These are phyloP conservation scores for Falco rusticolus DNA, from an alignment of 2,797 vertebrate species.

Conservation along the genomic window DNA sequence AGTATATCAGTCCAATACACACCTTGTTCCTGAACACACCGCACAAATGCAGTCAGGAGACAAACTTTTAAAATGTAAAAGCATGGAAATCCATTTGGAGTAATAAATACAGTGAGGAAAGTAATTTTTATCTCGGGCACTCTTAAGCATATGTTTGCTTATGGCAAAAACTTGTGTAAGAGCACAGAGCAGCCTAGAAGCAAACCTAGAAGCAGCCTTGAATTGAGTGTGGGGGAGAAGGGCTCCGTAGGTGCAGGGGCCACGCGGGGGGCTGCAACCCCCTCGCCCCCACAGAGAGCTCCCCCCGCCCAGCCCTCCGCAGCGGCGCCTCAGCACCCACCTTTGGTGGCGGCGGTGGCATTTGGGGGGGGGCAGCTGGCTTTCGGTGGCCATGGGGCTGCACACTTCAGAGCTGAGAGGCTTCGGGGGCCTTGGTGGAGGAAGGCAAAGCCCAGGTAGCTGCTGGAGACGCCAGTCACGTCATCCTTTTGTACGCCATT, in stretches of 20 bases:
- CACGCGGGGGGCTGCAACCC: background rate
- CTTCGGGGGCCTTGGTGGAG: background rate
- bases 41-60: background rate
- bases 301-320: too few relatives aligned
- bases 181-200: background rate
- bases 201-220: background rate
- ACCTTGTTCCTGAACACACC: background rate
- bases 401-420: background rate
- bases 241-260: rapidly evolving
- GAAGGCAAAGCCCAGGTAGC: background rate
- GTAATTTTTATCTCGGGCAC: background rate
- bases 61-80: background rate
- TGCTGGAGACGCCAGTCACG: background rate
- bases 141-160: background rate
- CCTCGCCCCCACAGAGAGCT: background rate
- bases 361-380: background rate
- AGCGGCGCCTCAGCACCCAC: background rate
- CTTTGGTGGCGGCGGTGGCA: background rate
- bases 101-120: background rate
- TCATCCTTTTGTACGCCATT: rapidly evolving
- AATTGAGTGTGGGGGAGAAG: background rate
- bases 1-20: background rate
- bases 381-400: background rate
- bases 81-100: background rate
- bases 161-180: background rate